Evolutionary conservation across 2,113 vertebrate species (phyloP).

Genomic region (Rhabdornis inornatus): DNA sequence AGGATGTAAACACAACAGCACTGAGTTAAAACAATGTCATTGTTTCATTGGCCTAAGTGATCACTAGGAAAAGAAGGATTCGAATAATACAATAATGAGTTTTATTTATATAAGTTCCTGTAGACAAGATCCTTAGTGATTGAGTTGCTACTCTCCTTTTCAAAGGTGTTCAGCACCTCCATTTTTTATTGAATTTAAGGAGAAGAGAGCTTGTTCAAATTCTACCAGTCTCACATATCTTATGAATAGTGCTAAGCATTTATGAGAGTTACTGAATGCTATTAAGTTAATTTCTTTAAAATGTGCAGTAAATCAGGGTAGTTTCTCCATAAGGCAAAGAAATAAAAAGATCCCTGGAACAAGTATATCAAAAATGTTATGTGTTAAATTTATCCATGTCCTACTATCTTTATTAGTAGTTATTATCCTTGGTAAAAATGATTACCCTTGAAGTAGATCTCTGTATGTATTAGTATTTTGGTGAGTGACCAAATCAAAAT

Average conservation of each 20-base stretch:
- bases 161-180: rapidly evolving
- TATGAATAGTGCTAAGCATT: background rate
- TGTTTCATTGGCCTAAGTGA: background rate
- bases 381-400: background rate
- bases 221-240: background rate
- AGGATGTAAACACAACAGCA: background rate
- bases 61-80: background rate
- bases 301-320: background rate
- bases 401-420: background rate
- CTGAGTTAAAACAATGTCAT: background rate
- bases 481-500: background rate
- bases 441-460: background rate
- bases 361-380: background rate
- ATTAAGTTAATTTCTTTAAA: background rate
- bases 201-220: background rate
- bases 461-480: background rate
- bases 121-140: background rate
- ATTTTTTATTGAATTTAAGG: background rate
- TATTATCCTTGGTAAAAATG: background rate
- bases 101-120: background rate
- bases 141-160: background rate
- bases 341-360: background rate
- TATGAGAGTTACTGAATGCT: background rate
- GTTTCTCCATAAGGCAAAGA: background rate
- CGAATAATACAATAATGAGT: background rate